These are phyloP conservation scores for Plotosus lineatus DNA, from an alignment of 2,113 vertebrate species.

Conservation along the genomic window DNA sequence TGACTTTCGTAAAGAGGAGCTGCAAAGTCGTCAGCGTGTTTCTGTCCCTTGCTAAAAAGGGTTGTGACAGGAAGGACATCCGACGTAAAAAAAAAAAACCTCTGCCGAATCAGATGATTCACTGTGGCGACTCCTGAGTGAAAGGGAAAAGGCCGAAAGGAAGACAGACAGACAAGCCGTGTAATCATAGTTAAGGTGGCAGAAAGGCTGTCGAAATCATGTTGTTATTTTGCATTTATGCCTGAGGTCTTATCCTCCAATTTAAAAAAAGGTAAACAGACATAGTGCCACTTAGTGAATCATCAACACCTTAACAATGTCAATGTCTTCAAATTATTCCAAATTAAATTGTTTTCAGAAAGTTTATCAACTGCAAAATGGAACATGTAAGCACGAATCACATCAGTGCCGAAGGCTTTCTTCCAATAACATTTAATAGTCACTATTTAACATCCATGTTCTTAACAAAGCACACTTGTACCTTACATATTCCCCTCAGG, in stretches of 20 bases:
- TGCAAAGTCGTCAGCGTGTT: too few relatives aligned
- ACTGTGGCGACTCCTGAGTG: too few relatives aligned
- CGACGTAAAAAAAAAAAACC: too few relatives aligned
- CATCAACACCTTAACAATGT: not conserved
- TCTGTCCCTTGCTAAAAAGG: too few relatives aligned
- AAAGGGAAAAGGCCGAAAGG: too few relatives aligned
- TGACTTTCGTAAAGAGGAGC: too few relatives aligned
- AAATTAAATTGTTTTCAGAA: not conserved
- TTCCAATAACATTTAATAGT: constrained; percentile 9
- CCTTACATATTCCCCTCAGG: constrained; percentile 16
- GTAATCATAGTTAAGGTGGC: too few relatives aligned
- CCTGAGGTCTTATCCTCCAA: not conserved
- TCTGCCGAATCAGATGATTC: too few relatives aligned
- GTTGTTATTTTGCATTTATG: not conserved
- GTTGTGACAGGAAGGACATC: too few relatives aligned
- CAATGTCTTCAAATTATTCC: not conserved
- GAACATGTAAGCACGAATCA: not conserved
- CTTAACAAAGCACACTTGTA: not conserved
- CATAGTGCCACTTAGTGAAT: not conserved
- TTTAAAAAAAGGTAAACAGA: not conserved
- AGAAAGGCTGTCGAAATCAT: too few relatives aligned
- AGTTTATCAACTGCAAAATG: not conserved
- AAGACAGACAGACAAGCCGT: too few relatives aligned
- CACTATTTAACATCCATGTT: constrained; percentile 7
- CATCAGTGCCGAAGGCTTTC: constrained; percentile 9